Evolutionary conservation across 2,888 invertebrate species (phyloP), one percentile per base, ranked within the genome.

Genomic region (Leptura quadrifasciata): DNA sequence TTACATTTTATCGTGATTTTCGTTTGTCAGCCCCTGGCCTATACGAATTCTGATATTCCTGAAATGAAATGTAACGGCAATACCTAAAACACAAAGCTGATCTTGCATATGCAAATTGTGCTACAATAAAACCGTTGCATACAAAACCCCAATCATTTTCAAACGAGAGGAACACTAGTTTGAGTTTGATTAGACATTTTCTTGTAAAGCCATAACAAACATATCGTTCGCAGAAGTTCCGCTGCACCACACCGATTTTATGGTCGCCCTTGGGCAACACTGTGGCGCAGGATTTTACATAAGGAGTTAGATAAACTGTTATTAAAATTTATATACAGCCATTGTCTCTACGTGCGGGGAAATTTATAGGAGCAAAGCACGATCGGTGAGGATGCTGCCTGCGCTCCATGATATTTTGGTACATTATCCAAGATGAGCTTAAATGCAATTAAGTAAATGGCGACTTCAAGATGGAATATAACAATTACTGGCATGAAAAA

Each of bases 161-260:
- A 21, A 24, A 58, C 58, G 2, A 60, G 60, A n/a, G 21, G 10
- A 24, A 27, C 24, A n/a, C 12, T 60, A 31, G n/a, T n/a, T n/a
- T n/a, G n/a, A 31, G 39, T 63, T 31, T 39, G 63, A 39, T 39
- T 60, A 27, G 35, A 63, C 39, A 31, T 63, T 39, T 63, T n/a
- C 35, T 31, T 31, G 63, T 63, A 31, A 63, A 63, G 63, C 15
- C 39, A 39, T 31, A 63, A 63, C 63, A 63, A 63, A 63, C 35
- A 63, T 61, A 61, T 39, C 27, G 63, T 15, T 61, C 61, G 15
- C 61, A 27, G 31, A n/a, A 63, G 60, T 60, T 57, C 27, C 60
- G 60, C 31, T 75, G 76, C 75, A 76, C 70, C 67, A 64, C 69
- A 52, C 47, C 70, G 72, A 70, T 67, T 80, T 80, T 77, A 77